These are phyloP conservation scores for Aplysina aerophoba DNA, from an alignment of 37 sponge, comb jelly and placozoan species.

Conservation along the genomic window DNA sequence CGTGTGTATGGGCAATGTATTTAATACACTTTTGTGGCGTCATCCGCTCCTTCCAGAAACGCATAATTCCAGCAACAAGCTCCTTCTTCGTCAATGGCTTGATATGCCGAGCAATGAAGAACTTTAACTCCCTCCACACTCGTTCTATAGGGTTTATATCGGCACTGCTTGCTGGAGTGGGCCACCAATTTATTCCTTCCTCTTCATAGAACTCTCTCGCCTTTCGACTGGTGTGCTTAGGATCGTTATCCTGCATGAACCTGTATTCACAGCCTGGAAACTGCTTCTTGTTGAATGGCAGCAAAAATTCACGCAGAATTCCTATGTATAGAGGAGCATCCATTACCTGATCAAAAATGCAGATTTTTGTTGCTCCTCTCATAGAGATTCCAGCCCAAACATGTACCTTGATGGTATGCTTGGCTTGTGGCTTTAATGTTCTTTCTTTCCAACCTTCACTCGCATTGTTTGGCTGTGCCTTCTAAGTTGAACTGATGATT, in stretches of 20 bases:
- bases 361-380: neutral
- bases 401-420: conserved; percentile 13
- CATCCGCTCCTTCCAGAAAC: conserved; percentile 1
- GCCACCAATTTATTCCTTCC: neutral
- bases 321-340: neutral
- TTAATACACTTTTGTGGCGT: neutral
- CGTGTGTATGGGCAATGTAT: neutral
- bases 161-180: conserved; percentile 14
- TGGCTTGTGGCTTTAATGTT: neutral
- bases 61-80: neutral
- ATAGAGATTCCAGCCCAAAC: conserved; percentile 20
- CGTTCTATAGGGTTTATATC: conserved; percentile 19
- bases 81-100: neutral
- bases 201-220: conserved; percentile 5
- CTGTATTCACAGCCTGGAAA: neutral
- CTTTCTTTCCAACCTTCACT: neutral
- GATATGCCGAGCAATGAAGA: conserved; percentile 8
- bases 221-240: conserved; percentile 10
- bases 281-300: neutral
- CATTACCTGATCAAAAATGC: conserved; percentile 11
- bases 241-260: conserved; percentile 28
- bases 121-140: conserved; percentile 7
- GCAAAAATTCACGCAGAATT: neutral
- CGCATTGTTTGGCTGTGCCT: neutral
- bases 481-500: conserved; percentile 3